Evolutionary conservation across 1,140 invertebrate species (phyloP), one percentile per base, ranked within the genome.

Genomic region (Kradibia gibbosae): DNA sequence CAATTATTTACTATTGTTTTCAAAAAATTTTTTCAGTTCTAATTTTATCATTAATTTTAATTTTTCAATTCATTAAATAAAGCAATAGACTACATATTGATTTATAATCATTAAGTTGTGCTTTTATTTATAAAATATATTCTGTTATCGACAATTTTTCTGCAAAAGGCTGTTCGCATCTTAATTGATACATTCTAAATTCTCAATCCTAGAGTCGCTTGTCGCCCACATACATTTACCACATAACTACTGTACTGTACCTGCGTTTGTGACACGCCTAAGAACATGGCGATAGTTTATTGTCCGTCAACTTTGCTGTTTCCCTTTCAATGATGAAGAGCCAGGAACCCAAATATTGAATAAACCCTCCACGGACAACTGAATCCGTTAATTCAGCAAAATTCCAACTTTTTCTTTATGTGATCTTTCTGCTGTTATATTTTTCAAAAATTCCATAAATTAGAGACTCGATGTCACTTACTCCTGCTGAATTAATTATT

Each of bases 201-300:
- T 62, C 60, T 62, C 7, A 28, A 62, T n/a, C n/a, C n/a, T n/a
- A n/a, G n/a, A n/a, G 8, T 60, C 25, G 25, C 5, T 25, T 60
- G 4, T 20, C 60, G 60, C 60, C 60, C 60, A 62, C 60, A 62
- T 62, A 7, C 31, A 62, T 11, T 39, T 48, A 48, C 31, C 8
- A 36, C 15, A 57, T 34, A n/a, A 36, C 31, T 55, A 74, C 34
- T 71, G 48, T 80, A 80, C 79, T 71, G 45, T 78, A 82, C 81
- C 81, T 82, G 81, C 22, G 50, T 57, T 82, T 34, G 62, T 57
- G 81, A 82, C 0, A 48, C 75, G 75, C 62, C 71, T 60, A 70
- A n/a, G 17, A 82, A 17, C 81, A 82, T 79, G 76, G 36, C 53
- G 81, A 48, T 75, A 72, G 17, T 31, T 82, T 78, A 78, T 82